Base-by-base conservation (phyloP, 2,797 vertebrate genomes). In the Thripadectes ignobilis region DNA sequence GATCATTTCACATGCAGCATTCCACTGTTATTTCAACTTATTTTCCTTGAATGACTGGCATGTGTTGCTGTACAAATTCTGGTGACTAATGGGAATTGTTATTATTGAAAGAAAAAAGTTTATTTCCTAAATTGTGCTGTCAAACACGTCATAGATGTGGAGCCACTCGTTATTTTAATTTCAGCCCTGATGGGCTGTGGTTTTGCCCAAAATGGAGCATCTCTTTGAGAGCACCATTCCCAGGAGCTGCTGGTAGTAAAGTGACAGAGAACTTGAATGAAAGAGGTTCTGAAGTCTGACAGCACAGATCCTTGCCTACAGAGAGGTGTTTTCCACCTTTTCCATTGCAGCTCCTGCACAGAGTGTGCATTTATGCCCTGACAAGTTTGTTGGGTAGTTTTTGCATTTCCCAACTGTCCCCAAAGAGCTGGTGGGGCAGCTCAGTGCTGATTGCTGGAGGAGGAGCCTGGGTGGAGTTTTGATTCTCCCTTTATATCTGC, bases 361-460 rank as follows among this genome's bases (percentile, higher is more conserved):
- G 0, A 34, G 32, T 1, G 3, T 38, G 38, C 10, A 1, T 43
- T 45, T 21, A 0, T 29, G 19, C 71, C 12, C 38, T 77, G n/a
- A 4, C 1, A 5, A 3, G 12, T 52, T 66, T 32, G 2, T 45
- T 82, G 45, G 0, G 1, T 14, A 19, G 45, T 29, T 61, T 4
- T 27, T 79, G 29, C 51, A 14, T 69, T 89, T 73, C 73, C 24
- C 71, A 63, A 1, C 21, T 41, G 58, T 45, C 45, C 75, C 59
- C 4, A 0, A 1, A 10, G 41, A 30, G 86, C 59, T 73, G 67
- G 36, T 13, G 45, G 71, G 55, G 18, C 62, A 41, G 66, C 80
- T n/a, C 49, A 34, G 71, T 8, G 76, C 29, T 7, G 23, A 0
- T 22, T 8, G 45, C 66, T 62, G 88, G 51, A 93, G 71, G 77